Conservation (phyloP, 2,113 vertebrate species). For the Caranx ignobilis region DNA sequence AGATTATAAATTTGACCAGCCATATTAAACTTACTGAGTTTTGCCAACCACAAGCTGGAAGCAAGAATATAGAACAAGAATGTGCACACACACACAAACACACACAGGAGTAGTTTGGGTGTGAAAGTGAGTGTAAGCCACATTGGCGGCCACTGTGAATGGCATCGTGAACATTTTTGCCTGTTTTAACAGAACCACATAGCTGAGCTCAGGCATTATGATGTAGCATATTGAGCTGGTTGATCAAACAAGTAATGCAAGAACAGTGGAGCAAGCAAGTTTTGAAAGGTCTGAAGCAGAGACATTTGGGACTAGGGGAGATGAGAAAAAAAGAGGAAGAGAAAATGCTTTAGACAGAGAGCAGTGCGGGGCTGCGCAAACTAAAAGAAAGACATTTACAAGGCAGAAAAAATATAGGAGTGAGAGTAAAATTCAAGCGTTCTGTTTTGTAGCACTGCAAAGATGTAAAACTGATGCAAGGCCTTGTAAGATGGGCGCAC, state of each 20-base stretch:
- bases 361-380: conserved; percentile 23
- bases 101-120: background rate
- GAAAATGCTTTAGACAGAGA: conserved; percentile 50
- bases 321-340: conserved; percentile 4
- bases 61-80: background rate
- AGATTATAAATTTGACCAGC: background rate
- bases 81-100: background rate
- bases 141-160: conserved; percentile 1
- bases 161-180: conserved; percentile 17
- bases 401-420: conserved; percentile 50
- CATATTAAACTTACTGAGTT: background rate
- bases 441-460: conserved; percentile 63
- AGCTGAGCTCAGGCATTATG: conserved; percentile 33
- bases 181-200: conserved; percentile 33
- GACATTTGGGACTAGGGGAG: conserved; percentile 23
- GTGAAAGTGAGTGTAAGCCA: background rate
- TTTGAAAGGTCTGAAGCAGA: conserved; percentile 49
- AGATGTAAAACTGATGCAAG: conserved; percentile 72
- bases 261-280: conserved; percentile 43
- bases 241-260: conserved; percentile 36
- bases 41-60: background rate
- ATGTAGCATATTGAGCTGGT: conserved; percentile 30
- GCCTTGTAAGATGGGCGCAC: conserved; percentile 49
- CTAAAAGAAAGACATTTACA: conserved; percentile 44
- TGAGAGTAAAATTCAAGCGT: conserved; percentile 45